phyloP scores from a whole-genome alignment of 2,797 vertebrate species.

The Otolemur crassicaudatus region DNA sequence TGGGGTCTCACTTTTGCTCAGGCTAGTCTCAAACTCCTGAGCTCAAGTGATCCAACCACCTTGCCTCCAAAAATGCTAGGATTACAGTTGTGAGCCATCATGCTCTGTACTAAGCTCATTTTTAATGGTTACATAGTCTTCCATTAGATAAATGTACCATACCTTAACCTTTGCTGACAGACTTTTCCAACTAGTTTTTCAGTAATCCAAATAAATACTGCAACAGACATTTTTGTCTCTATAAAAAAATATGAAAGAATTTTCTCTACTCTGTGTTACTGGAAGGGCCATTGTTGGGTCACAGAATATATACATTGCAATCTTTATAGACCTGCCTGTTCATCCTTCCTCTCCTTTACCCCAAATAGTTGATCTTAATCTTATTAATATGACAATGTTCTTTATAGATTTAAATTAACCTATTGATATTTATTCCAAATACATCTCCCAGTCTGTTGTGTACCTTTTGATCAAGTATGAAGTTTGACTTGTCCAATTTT shows the following conservation, averaged over 20 bases:
- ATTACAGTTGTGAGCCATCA: too few species aligned
- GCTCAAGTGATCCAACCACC: too few species aligned
- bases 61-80: too few species aligned
- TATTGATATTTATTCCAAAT: not conserved
- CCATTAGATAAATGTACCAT: not conserved
- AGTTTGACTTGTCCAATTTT: conserved; percentile 41
- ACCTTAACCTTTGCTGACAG: not conserved
- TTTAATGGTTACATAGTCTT: conserved; percentile 1
- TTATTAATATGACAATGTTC: not conserved
- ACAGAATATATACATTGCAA: not conserved
- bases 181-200: conserved; percentile 14
- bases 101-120: not conserved
- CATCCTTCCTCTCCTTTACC: not conserved
- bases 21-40: too few species aligned
- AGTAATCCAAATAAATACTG: conserved; percentile 35
- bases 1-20: too few species aligned
- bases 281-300: not conserved
- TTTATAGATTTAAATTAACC: conserved; percentile 33
- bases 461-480: conserved; percentile 37
- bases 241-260: conserved; percentile 35
- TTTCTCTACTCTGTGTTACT: not conserved
- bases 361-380: not conserved
- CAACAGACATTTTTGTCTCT: conserved; percentile 24
- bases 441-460: not conserved
- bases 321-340: not conserved